A percentile compares a stretch with the other conserved stretches of the same genome.
These are phyloP conservation scores for Nothura maculosa DNA, from an alignment of 2,797 vertebrate species.

Conservation along the genomic window DNA sequence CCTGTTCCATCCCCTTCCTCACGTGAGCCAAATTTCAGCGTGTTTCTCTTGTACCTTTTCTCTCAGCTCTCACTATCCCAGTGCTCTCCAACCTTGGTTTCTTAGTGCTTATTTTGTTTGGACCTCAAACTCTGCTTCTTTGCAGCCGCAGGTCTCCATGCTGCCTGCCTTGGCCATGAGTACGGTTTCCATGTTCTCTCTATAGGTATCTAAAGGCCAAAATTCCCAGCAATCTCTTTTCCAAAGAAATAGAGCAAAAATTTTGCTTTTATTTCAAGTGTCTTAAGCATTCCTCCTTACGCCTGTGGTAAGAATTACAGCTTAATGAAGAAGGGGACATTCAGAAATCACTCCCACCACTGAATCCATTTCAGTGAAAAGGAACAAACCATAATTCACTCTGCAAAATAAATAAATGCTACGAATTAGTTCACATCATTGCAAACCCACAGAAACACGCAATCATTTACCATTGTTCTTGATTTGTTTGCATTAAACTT, in stretches of 20 bases:
- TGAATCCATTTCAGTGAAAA: background rate
- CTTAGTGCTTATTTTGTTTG: background rate
- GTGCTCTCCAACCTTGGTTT: background rate
- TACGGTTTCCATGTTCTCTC: fast-evolving
- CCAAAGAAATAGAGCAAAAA: background rate
- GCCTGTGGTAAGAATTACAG: background rate
- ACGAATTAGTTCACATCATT: background rate
- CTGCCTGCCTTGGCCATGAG: no score
- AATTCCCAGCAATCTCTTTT: background rate
- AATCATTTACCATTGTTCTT: background rate
- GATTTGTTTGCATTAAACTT: background rate
- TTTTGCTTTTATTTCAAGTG: background rate
- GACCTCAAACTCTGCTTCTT: background rate
- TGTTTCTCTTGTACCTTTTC: background rate
- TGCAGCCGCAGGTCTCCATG: background rate
- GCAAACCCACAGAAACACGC: background rate
- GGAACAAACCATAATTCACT: background rate
- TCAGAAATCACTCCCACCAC: background rate
- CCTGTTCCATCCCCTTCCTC: background rate
- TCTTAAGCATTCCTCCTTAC: background rate
- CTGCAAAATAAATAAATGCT: background rate
- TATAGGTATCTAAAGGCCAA: background rate
- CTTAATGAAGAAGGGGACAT: background rate
- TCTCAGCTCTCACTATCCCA: background rate
- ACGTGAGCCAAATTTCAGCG: background rate